Evolutionary conservation across 2,113 vertebrate genomes (phyloP).

Genomic region (Cercocebus atys): DNA sequence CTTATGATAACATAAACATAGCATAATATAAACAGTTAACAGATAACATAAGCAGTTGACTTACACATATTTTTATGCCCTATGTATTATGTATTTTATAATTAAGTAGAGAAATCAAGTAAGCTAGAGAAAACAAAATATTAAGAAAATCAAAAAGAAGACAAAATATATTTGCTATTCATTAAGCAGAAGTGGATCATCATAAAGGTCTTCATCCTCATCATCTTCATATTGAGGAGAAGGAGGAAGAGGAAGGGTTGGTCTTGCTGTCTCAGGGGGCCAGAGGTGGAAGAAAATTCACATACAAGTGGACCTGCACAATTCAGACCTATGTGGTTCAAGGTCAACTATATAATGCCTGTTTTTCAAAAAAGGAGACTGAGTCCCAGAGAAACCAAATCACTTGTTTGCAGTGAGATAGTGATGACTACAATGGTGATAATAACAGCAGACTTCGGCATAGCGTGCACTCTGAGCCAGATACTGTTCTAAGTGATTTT

Average conservation of each 20-base stretch:
- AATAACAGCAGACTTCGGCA: not conserved
- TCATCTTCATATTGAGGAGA: not conserved
- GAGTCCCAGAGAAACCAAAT: not conserved
- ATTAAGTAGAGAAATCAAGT: not conserved
- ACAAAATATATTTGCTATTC: not conserved
- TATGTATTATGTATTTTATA: not conserved
- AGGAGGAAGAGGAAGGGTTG: not conserved
- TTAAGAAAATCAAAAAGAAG: not conserved
- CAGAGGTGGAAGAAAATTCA: not conserved
- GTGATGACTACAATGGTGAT: fast-evolving
- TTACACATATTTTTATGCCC: not conserved
- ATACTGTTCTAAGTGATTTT: not conserved
- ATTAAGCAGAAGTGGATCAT: not conserved
- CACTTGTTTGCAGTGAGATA: not conserved
- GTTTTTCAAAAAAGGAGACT: not conserved
- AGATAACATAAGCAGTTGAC: not conserved
- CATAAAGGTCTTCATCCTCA: not conserved
- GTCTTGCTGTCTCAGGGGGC: not conserved
- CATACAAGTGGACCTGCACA: not conserved
- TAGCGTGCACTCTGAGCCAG: not conserved
- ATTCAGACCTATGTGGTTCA: not conserved
- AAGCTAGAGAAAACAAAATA: not conserved
- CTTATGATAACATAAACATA: not conserved
- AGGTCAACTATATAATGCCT: not conserved
- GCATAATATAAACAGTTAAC: too few relatives aligned